A percentile compares a stretch with the other conserved stretches of the same genome.
Evolutionary conservation across 2,888 invertebrate genomes (phyloP).

Genomic region (Branchellion lobata): DNA sequence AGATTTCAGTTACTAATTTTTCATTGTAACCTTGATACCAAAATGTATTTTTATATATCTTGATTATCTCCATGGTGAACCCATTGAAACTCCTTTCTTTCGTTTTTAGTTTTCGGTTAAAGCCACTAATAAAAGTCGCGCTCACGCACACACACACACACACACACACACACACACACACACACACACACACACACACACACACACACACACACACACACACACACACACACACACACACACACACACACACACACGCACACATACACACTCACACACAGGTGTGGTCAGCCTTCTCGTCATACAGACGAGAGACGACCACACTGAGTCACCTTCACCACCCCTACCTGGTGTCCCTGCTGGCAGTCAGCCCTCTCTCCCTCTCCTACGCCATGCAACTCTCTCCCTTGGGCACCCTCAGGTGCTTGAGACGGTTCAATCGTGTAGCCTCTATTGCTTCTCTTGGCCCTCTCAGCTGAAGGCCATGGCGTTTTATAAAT

Average conservation of each 20-base stretch:
- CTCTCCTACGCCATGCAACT: background rate
- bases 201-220: background rate
- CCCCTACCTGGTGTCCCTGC: background rate
- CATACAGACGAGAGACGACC: background rate
- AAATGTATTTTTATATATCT: too few relatives aligned
- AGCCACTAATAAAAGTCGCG: background rate
- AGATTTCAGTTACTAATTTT: too few relatives aligned
- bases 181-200: slow-evolving; percentile 6
- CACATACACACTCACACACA: background rate
- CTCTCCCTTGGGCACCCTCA: background rate
- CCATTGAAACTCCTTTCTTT: too few relatives aligned
- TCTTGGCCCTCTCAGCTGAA: too few relatives aligned
- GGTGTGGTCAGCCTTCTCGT: background rate
- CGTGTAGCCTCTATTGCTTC: too few relatives aligned
- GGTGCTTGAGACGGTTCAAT: too few relatives aligned
- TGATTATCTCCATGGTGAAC: too few relatives aligned
- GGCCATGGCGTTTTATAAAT: too few relatives aligned
- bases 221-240: background rate
- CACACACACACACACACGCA: background rate
- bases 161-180: background rate
- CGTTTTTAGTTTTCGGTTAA: too few relatives aligned
- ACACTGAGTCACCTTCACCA: background rate
- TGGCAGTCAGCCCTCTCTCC: background rate
- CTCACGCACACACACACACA: background rate
- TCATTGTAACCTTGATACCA: too few relatives aligned